Percentiles rank a stretch among this genome's conserved stretches.
phyloP scores from a whole-genome alignment of 2,888 invertebrate species.

The Tricholauxania praeusta region DNA sequence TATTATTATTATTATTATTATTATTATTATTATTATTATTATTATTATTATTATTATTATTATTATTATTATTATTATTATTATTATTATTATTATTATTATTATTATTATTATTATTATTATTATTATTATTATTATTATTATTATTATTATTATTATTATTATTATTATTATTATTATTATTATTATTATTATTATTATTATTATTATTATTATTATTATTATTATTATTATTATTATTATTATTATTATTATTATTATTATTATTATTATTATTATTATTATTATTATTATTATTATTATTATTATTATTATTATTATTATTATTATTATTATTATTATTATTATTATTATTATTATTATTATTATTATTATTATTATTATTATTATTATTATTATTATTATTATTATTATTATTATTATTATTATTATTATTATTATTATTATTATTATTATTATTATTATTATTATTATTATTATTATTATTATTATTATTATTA shows the following conservation, averaged over 20 bases:
- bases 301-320: too few relatives aligned
- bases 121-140: conserved; percentile 17
- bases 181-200: conserved; percentile 17
- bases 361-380: too few relatives aligned
- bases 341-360: too few relatives aligned
- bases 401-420: too few relatives aligned
- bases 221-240: conserved; percentile 17
- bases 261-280: too few relatives aligned
- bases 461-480: too few relatives aligned
- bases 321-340: too few relatives aligned
- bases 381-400: too few relatives aligned
- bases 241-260: conserved; percentile 12
- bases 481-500: too few relatives aligned
- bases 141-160: conserved; percentile 17
- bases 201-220: conserved; percentile 17
- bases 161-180: conserved; percentile 17
- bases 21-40: conserved; percentile 17
- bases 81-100: conserved; percentile 17
- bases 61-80: conserved; percentile 15
- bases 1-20: conserved; percentile 10
- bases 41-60: conserved; percentile 17
- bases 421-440: too few relatives aligned
- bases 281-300: too few relatives aligned
- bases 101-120: conserved; percentile 17
- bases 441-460: too few relatives aligned